Conservation (phyloP, 2,888 invertebrate genomes). For the Pachydiplax longipennis region DNA sequence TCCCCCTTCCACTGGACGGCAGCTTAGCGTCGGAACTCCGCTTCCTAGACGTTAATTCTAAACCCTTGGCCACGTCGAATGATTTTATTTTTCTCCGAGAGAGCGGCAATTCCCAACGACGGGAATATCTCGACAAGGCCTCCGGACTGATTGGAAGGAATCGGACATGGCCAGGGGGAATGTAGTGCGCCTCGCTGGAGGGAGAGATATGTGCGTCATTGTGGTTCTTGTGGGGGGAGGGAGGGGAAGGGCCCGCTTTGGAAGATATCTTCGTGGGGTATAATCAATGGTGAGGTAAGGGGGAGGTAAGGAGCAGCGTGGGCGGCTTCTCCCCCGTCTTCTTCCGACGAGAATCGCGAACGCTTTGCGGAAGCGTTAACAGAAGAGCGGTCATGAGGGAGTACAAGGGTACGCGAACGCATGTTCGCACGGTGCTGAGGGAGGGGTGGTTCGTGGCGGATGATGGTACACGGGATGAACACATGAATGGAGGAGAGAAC, state of each 20-base stretch:
- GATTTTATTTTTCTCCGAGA: neutral
- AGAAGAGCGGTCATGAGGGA: neutral
- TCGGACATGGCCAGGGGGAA: constrained; percentile 25
- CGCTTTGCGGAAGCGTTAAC: neutral
- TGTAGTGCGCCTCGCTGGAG: neutral
- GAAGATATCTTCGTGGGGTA: neutral
- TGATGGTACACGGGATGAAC: too few species aligned
- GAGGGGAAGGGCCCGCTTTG: neutral
- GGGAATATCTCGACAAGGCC: constrained; percentile 7
- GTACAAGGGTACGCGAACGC: neutral
- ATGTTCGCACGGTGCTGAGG: neutral
- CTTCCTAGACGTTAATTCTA: constrained; percentile 11
- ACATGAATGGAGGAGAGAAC: neutral
- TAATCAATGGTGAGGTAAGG: neutral
- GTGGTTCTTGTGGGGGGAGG: neutral
- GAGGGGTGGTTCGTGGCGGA: neutral
- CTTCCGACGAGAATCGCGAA: neutral
- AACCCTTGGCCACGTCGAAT: neutral
- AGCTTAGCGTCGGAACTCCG: constrained; percentile 50
- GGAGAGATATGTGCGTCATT: neutral
- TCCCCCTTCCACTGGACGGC: constrained; percentile 48
- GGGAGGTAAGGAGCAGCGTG: neutral
- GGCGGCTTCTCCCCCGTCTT: neutral
- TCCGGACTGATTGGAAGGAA: constrained; percentile 29
- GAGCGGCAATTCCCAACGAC: neutral